Conservation (phyloP, 2,113 vertebrate genomes). For the Gnathonemus longibarbis region DNA sequence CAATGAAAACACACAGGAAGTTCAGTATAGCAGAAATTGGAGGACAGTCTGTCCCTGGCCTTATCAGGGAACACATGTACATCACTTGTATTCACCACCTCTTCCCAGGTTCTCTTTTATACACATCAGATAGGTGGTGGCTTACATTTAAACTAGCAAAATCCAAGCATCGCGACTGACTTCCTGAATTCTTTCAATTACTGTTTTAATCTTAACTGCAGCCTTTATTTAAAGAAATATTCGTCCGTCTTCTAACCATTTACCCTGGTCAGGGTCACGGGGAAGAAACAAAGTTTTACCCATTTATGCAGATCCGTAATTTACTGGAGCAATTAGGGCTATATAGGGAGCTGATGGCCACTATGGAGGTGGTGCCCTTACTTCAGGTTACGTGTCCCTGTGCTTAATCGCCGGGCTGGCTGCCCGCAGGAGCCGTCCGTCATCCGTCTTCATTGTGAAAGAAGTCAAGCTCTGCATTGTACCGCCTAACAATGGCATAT, state of each 20-base stretch:
- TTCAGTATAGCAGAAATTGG: neutral
- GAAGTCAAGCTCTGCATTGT: neutral
- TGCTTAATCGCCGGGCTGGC: neutral
- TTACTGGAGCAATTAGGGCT: neutral
- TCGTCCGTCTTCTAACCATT: neutral
- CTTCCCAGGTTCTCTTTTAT: neutral
- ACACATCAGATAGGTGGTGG: neutral
- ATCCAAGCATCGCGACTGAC: neutral
- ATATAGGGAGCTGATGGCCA: neutral
- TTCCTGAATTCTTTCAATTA: neutral
- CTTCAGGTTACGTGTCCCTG: neutral
- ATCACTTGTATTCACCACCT: neutral
- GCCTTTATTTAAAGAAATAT: neutral
- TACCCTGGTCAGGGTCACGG: neutral
- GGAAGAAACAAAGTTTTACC: neutral
- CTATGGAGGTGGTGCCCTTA: neutral
- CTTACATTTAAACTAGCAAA: neutral
- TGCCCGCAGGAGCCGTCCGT: neutral
- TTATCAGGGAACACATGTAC: neutral
- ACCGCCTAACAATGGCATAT: neutral
- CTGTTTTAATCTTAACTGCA: neutral
- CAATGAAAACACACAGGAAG: neutral
- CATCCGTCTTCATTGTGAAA: neutral
- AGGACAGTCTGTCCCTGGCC: neutral
- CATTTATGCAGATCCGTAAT: neutral